Conservation (phyloP, 1,140 invertebrate species). For the Drosophila nannoptera region DNA sequence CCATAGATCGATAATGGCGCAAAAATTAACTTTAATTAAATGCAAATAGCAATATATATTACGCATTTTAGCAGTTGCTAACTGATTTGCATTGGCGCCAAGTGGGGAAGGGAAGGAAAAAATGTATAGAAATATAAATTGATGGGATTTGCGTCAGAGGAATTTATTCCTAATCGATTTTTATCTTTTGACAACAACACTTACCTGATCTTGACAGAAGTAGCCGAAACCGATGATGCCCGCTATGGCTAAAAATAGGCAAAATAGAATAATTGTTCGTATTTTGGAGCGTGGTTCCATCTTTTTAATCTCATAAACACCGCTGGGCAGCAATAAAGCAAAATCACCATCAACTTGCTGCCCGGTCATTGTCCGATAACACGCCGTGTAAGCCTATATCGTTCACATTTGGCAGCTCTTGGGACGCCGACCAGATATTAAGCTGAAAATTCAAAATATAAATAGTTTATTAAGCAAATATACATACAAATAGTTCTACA, state of each 20-base stretch:
- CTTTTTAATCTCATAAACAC: conserved; percentile 87
- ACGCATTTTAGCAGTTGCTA: conserved; percentile 46
- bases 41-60: conserved; percentile 63
- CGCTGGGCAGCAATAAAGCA: conserved; percentile 84
- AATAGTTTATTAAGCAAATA: not conserved
- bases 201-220: conserved; percentile 90
- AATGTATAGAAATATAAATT: conserved; percentile 36
- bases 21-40: conserved; percentile 46
- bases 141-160: conserved; percentile 37
- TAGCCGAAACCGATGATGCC: conserved; percentile 92
- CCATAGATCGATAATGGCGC: conserved; percentile 22
- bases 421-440: not conserved
- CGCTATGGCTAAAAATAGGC: conserved; percentile 87
- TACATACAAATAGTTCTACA: not conserved
- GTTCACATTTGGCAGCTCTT: conserved; percentile 4
- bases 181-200: conserved; percentile 25
- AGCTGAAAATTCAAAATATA: conserved; percentile 14
- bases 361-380: conserved; percentile 49
- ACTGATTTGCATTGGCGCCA: conserved; percentile 74
- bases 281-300: conserved; percentile 87
- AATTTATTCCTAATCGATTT: conserved; percentile 19
- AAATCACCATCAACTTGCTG: conserved; percentile 86
- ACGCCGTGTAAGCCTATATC: not conserved
- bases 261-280: conserved; percentile 87
- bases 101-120: conserved; percentile 11